Evolutionary conservation across 2,888 invertebrate genomes (phyloP).

Genomic region (Mellilla xanthometata): DNA sequence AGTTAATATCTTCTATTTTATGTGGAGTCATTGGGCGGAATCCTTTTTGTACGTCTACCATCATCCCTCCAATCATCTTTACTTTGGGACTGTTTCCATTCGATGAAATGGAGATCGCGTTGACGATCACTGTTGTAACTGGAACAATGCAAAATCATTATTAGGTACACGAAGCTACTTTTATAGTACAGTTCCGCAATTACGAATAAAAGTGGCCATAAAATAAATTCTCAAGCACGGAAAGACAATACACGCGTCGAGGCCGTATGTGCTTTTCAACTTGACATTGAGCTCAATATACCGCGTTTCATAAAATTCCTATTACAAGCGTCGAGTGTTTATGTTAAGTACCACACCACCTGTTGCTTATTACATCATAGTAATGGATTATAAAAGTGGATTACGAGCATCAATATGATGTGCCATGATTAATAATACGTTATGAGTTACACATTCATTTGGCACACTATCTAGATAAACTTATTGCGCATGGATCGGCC

Average conservation of each 20-base stretch:
- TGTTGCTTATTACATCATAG: slow-evolving; percentile 11
- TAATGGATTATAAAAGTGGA: background rate
- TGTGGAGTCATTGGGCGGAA: slow-evolving; percentile 50
- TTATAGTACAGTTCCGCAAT: background rate
- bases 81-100: slow-evolving; percentile 77
- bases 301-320: slow-evolving; percentile 22
- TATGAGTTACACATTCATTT: slow-evolving; percentile 8
- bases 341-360: background rate
- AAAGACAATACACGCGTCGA: slow-evolving; percentile 44
- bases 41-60: slow-evolving; percentile 57
- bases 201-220: slow-evolving; percentile 19
- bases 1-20: slow-evolving; percentile 30
- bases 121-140: slow-evolving; percentile 61
- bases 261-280: slow-evolving; percentile 44
- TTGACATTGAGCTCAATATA: slow-evolving; percentile 46
- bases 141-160: slow-evolving; percentile 50
- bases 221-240: slow-evolving; percentile 40
- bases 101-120: slow-evolving; percentile 71
- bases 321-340: slow-evolving; percentile 10
- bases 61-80: slow-evolving; percentile 68
- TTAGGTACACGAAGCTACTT: background rate
- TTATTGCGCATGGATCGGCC: slow-evolving; percentile 19
- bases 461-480: slow-evolving; percentile 16
- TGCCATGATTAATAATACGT: slow-evolving; percentile 4
- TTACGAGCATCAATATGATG: slow-evolving; percentile 5